Evolutionary conservation across 2,113 vertebrate species (phyloP).

Genomic region (Solenodon paradoxus): DNA sequence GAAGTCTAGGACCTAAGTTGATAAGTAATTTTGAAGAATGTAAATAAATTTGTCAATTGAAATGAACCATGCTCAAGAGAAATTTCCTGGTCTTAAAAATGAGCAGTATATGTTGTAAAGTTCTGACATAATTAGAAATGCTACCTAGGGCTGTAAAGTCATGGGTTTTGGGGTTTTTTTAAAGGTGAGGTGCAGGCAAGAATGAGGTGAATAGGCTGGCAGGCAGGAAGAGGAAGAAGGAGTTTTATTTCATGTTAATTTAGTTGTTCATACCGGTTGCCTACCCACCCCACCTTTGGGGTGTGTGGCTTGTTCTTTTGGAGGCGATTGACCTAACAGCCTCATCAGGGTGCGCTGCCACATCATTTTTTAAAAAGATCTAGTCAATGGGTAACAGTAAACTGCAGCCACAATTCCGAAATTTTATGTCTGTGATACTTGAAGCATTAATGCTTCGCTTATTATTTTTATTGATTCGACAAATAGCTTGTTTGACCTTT

Average conservation of each 20-base stretch:
- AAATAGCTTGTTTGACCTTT: not conserved
- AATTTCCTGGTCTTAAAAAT: constrained; percentile 11
- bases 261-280: too few relatives aligned
- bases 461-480: not conserved
- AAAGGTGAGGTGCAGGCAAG: too few relatives aligned
- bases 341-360: too few relatives aligned
- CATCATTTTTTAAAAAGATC: not conserved
- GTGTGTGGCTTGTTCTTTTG: too few relatives aligned
- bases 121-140: constrained; percentile 29
- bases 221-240: too few relatives aligned
- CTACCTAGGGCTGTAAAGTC: not conserved
- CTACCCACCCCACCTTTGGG: too few relatives aligned
- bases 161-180: too few relatives aligned
- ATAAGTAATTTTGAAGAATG: constrained; percentile 16
- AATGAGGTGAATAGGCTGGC: too few relatives aligned
- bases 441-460: constrained; percentile 27
- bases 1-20: constrained; percentile 34
- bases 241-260: too few relatives aligned
- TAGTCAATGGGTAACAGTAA: not conserved
- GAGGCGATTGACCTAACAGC: too few relatives aligned
- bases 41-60: not conserved
- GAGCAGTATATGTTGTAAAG: not conserved
- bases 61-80: not conserved
- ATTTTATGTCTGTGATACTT: not conserved
- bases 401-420: not conserved